Base-by-base conservation (phyloP, 2,797 vertebrate species). In the Sebastes ruberrimus region DNA sequence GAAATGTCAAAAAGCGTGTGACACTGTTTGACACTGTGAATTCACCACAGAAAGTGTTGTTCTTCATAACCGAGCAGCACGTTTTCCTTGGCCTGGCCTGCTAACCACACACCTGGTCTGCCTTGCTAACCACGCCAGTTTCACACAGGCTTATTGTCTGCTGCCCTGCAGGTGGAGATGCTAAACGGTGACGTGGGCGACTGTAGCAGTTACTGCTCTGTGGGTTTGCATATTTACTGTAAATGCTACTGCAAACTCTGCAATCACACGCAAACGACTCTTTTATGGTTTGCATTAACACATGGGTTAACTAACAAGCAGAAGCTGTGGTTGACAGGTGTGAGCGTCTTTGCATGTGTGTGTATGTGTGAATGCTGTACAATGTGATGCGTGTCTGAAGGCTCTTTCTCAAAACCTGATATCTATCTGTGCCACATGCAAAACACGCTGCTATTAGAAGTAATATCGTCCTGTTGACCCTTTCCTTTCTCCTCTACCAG, bases 191-290 rank as follows among this genome's bases (percentile, higher is more conserved):
- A 59, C 0, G 79, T 80, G 76, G 71, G 73, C 66, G 20, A 20
- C 0, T 49, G 5, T 9, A n/a, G 32, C 63, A 30, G n/a, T 6
- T 5, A n/a, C 75, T 30, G 61, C 20, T 72, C 72, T 71, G 77
- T 30, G 46, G 78, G 71, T 86, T 85, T 81, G 63, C 77, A 76
- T 27, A 65, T 33, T 89, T 76, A 77, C 86, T 42, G 79, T 78
- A 86, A 90, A 66, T 56, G 57, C 3, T 4, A 7, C 10, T 46
- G 60, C 67, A 80, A 57, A 62, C 8, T 8, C 18, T 25, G 30
- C 5, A 3, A 38, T 62, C 7, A 13, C 8, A n/a, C 7, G 23
- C 28, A 22, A 23, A 10, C 10, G 1, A 2, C 42, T 42, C 11
- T 23, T 27, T 5, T 18, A 30, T 7, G 2, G 7, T 25, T 22